Evolutionary conservation across 2,888 invertebrate genomes (phyloP), one percentile per base, ranked within the genome.

Genomic region (Callimorpha dominula): DNA sequence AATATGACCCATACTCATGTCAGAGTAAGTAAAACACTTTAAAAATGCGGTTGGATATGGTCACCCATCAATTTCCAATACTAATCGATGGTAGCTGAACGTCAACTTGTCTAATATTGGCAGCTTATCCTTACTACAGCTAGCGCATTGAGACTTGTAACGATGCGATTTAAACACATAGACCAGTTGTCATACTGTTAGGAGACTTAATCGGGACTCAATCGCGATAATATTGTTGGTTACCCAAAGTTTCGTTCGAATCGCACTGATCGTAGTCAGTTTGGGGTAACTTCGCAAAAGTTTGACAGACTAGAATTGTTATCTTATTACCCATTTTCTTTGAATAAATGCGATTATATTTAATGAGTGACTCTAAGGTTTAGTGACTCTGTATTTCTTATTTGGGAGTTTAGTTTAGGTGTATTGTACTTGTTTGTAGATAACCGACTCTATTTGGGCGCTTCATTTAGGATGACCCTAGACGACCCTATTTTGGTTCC

Each of bases 91-190:
- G 40, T 63, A 40, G 50, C 62, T 65, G 60, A 49, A 67, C 69
- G 4, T 67, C 46, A 52, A 52, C 71, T 74, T 64, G 72, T 81
- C 73, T 76, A 81, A 68, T 50, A 75, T 15, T 66, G 75, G 73
- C 71, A 76, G 72, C 77, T 70, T 71, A 72, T 67, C 82, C 60
- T 69, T 70, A 72, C 82, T 81, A 79, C 17, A 77, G 46, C 81
- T 81, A 81, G 12, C 78, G 66, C 72, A 15, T 12, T 2, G 72
- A 62, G 4, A 54, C 54, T 54, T 63, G 17, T 67, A 70, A 42
- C 42, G 76, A 78, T 75, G 74, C 76, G 65, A 70, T 57, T 66
- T 42, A 0, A 20, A 70, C 43, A 17, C 20, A 54, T 67, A 15
- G 9, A 17, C 42, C 1, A 42, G 63, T 63, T n/a, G 43, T 42